Conservation (phyloP, 2,113 vertebrate species). For the Oreochromis niloticus region DNA sequence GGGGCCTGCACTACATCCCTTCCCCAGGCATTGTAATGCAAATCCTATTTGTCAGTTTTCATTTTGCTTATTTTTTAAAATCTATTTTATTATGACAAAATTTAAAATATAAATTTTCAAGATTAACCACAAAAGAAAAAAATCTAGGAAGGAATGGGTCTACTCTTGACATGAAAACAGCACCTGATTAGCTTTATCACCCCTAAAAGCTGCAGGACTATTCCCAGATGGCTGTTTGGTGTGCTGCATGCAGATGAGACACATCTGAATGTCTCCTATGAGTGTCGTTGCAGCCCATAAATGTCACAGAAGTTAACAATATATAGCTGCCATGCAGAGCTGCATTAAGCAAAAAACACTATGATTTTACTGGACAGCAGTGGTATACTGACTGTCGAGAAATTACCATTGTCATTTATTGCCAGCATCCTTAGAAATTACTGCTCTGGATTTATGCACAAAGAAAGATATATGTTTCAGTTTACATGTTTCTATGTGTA, state of each 20-base stretch:
- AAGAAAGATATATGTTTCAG: background rate
- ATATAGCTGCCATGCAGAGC: slow-evolving; percentile 56
- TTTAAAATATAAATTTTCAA: background rate
- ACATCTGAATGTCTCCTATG: slow-evolving; percentile 70
- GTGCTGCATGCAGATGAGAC: slow-evolving; percentile 62
- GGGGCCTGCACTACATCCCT: background rate
- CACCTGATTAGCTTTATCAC: slow-evolving; percentile 62
- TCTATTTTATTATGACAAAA: background rate
- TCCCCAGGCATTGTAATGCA: background rate
- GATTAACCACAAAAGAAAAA: background rate
- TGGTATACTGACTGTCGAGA: slow-evolving; percentile 47
- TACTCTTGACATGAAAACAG: slow-evolving; percentile 41
- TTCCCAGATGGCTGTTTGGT: slow-evolving; percentile 66
- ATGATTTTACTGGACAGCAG: slow-evolving; percentile 66
- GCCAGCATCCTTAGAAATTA: slow-evolving; percentile 54
- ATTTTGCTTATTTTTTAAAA: rapidly evolving
- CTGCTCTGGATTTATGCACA: slow-evolving; percentile 48
- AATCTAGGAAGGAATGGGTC: slow-evolving; percentile 33
- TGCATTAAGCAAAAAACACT: slow-evolving; percentile 57
- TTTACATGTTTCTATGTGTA: background rate
- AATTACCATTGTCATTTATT: slow-evolving; percentile 68
- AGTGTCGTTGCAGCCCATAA: slow-evolving; percentile 71
- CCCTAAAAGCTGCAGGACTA: slow-evolving; percentile 67
- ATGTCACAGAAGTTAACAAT: slow-evolving; percentile 68
- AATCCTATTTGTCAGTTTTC: background rate